phyloP scores from a whole-genome alignment of 2,888 invertebrate species.

The Reticulitermes lucifugus region DNA sequence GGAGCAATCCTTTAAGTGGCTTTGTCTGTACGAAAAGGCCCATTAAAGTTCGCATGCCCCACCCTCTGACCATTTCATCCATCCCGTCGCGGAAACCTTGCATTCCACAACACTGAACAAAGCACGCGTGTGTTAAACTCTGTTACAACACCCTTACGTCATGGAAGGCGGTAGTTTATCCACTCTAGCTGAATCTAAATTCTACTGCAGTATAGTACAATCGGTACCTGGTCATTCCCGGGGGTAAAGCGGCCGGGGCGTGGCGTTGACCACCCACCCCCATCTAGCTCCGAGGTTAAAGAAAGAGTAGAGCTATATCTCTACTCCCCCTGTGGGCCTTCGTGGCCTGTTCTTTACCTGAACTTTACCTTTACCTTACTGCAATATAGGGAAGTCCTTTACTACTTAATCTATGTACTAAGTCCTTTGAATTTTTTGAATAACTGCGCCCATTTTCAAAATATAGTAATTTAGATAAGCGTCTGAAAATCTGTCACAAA shows the following conservation, averaged over 20 bases:
- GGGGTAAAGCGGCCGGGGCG: too few species aligned
- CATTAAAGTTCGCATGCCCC: constrained; percentile 33
- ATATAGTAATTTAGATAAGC: too few species aligned
- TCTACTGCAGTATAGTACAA: background rate
- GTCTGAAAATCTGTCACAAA: too few species aligned
- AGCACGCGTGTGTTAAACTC: constrained; percentile 22
- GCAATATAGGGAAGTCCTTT: background rate
- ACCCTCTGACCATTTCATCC: constrained; percentile 19
- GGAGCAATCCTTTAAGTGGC: constrained; percentile 33
- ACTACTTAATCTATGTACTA: background rate
- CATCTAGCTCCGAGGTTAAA: too few species aligned
- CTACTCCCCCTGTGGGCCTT: too few species aligned
- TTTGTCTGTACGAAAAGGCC: constrained; percentile 36
- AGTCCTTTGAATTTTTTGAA: background rate
- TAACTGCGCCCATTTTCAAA: background rate
- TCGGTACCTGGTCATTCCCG: too few species aligned
- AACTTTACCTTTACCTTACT: background rate
- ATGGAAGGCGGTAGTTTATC: background rate
- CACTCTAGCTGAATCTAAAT: background rate
- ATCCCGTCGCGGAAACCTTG: background rate
- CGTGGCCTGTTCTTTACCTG: too few species aligned
- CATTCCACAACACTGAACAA: constrained; percentile 30
- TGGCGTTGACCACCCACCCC: too few species aligned
- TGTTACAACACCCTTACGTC: background rate
- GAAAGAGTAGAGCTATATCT: too few species aligned